These are phyloP conservation scores for Macropodus opercularis DNA, from an alignment of 2,797 vertebrate species.

Conservation along the genomic window DNA sequence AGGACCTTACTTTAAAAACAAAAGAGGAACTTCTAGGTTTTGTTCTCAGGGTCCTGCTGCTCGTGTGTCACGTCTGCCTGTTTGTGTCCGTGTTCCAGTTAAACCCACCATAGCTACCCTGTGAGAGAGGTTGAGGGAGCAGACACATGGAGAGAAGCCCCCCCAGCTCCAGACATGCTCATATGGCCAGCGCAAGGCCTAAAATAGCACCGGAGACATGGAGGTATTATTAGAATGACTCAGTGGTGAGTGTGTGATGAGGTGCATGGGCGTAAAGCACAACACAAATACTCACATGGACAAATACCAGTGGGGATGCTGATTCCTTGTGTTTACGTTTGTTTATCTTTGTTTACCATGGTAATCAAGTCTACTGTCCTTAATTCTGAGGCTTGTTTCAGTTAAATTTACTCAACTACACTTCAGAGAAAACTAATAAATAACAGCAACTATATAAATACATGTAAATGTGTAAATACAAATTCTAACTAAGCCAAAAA, in stretches of 20 bases:
- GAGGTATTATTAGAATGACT: constrained; percentile 81
- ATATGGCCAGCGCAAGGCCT: constrained; percentile 25
- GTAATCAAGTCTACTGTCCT: too few species aligned
- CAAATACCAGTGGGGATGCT: neutral
- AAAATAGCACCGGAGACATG: constrained; percentile 76
- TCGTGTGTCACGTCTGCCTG: constrained; percentile 17
- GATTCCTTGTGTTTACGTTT: too few species aligned
- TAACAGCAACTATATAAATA: too few species aligned
- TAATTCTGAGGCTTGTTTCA: too few species aligned
- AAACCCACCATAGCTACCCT: constrained; percentile 28
- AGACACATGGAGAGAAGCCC: constrained; percentile 10
- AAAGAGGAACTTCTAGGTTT: constrained; percentile 8
- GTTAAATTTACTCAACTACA: too few species aligned
- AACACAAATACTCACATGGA: constrained; percentile 20
- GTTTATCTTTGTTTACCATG: too few species aligned
- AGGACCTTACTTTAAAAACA: constrained; percentile 6
- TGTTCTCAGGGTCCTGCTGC: constrained; percentile 1
- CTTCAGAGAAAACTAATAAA: too few species aligned
- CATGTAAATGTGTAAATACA: neutral
- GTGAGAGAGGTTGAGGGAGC: constrained; percentile 5
- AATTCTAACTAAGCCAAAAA: neutral
- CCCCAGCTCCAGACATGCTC: constrained; percentile 36
- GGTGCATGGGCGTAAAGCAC: constrained; percentile 29
- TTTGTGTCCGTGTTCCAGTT: constrained; percentile 38
- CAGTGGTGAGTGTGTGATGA: constrained; percentile 49